phyloP scores from a whole-genome alignment of 2,113 vertebrate genomes.

The Dasyurus viverrinus region DNA sequence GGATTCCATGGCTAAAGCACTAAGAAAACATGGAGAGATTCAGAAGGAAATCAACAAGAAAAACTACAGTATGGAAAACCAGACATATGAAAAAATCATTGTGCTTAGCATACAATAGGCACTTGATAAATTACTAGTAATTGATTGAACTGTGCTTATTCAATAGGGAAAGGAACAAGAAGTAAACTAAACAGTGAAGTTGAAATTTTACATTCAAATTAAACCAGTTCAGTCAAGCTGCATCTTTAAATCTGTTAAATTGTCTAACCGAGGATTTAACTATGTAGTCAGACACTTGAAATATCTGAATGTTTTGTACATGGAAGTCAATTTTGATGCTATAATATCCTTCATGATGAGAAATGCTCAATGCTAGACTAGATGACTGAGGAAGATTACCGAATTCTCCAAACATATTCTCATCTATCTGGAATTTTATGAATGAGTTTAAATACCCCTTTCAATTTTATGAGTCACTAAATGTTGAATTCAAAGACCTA shows the following conservation, averaged over 20 bases:
- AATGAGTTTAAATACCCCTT: background rate
- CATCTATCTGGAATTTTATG: constrained; percentile 19
- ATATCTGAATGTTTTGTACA: background rate
- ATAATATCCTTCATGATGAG: background rate
- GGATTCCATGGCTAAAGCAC: background rate
- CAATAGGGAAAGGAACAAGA: background rate
- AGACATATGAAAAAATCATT: constrained; percentile 9
- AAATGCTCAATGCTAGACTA: background rate
- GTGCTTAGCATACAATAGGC: background rate
- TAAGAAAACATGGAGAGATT: background rate
- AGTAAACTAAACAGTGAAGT: background rate
- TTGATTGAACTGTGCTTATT: background rate
- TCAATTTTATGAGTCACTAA: background rate
- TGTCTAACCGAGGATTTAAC: background rate
- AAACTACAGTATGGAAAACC: constrained; percentile 6
- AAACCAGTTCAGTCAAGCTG: background rate
- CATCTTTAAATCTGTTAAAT: background rate
- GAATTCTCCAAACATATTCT: background rate
- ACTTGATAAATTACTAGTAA: background rate
- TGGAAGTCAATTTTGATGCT: background rate
- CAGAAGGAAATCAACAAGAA: constrained; percentile 34
- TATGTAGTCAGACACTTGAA: background rate
- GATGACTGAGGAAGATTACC: background rate
- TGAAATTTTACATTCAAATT: background rate
- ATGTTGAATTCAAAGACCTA: constrained; percentile 10